phyloP scores from a whole-genome alignment of 2,888 invertebrate species.

The Anthophora plumipes region DNA sequence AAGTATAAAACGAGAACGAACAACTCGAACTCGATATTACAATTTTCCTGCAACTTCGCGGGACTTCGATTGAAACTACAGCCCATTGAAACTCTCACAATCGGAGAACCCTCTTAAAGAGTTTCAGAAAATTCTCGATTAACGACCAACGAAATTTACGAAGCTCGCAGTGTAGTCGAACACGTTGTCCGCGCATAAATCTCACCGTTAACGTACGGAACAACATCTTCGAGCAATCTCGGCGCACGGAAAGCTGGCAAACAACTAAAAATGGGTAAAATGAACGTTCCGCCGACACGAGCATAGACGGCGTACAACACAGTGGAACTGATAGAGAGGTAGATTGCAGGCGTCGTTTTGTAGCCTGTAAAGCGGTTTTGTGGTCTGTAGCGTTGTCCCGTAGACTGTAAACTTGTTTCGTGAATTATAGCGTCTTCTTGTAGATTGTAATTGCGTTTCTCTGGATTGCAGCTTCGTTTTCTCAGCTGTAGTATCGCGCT shows the following conservation, averaged over 20 bases:
- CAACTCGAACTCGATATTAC: background rate
- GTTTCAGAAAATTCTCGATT: constrained; percentile 6
- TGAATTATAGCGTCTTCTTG: constrained; percentile 42
- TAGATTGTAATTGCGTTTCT: constrained; percentile 41
- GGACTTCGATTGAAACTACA: constrained; percentile 1
- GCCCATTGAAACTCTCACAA: background rate
- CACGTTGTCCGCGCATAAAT: constrained; percentile 1
- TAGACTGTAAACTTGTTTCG: constrained; percentile 36
- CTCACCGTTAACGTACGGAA: background rate
- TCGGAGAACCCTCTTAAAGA: background rate
- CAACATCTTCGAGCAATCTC: constrained; percentile 13
- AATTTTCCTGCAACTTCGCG: background rate
- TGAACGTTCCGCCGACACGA: constrained; percentile 6
- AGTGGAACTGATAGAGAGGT: constrained; percentile 38
- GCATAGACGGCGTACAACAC: constrained; percentile 3
- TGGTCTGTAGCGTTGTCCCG: constrained; percentile 38
- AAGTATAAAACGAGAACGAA: background rate
- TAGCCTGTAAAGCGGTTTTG: constrained; percentile 45
- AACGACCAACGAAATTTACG: constrained; percentile 21
- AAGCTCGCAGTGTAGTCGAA: background rate
- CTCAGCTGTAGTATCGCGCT: constrained; percentile 4
- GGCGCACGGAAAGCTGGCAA: background rate
- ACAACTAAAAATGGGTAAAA: constrained; percentile 15
- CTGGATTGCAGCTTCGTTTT: constrained; percentile 11
- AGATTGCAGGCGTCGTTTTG: constrained; percentile 40